phyloP scores from a whole-genome alignment of 1,140 invertebrate species.

The Kradibia gibbosae region DNA sequence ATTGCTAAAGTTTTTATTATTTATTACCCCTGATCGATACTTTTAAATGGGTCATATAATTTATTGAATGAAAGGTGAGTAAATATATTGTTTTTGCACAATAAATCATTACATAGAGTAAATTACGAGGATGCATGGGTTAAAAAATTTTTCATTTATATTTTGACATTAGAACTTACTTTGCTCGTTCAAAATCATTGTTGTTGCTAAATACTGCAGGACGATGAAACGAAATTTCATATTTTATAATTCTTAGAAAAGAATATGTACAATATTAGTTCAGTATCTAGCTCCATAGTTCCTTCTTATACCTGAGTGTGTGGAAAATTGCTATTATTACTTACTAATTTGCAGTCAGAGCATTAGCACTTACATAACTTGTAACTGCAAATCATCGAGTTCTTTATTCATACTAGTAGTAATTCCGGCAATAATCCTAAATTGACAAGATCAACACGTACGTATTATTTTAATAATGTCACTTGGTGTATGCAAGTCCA shows the following conservation, averaged over 20 bases:
- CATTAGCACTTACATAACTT: neutral
- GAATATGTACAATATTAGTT: neutral
- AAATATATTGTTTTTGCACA: no score
- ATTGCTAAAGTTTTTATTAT: no score
- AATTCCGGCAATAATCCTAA: neutral
- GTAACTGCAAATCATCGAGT: neutral
- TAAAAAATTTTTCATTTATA: no score
- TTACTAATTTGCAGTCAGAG: neutral
- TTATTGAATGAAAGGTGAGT: no score
- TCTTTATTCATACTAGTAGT: neutral
- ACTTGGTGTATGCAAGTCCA: neutral
- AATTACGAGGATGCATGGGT: no score
- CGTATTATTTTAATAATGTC: neutral
- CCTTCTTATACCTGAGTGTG: neutral
- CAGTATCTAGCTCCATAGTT: neutral
- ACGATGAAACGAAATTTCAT: neutral
- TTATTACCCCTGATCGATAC: no score
- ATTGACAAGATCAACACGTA: neutral
- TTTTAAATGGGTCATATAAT: no score
- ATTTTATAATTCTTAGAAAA: neutral
- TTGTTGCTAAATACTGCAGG: neutral
- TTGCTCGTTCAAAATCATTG: neutral
- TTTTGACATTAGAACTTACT: no score
- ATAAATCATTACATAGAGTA: no score
- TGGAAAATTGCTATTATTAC: neutral